Evolutionary conservation across 2,888 invertebrate species (phyloP).

Genomic region (Lycaena phlaeas): DNA sequence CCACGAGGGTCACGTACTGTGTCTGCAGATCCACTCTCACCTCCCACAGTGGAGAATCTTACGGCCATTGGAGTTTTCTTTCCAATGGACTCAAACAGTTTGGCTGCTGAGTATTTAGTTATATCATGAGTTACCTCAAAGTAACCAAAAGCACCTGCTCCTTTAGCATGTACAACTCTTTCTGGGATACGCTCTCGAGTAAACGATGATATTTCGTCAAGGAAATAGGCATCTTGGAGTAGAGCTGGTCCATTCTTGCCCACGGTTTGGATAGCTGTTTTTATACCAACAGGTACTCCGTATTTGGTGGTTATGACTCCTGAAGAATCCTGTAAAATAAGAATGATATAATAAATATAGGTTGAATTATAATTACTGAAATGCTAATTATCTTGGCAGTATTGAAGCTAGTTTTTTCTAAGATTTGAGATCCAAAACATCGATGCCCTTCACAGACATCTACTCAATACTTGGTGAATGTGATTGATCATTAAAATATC

Average conservation of each 20-base stretch:
- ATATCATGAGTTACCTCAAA: conserved; percentile 93
- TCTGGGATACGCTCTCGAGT: conserved; percentile 95
- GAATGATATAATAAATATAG: too few relatives aligned
- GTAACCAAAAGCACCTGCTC: conserved; percentile 91
- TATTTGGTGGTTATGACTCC: conserved; percentile 81
- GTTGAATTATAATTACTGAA: too few relatives aligned
- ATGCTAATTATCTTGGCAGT: too few relatives aligned
- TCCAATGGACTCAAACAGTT: conserved; percentile 82
- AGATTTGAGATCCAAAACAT: too few relatives aligned
- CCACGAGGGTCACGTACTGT: conserved; percentile 93
- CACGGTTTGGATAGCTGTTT: conserved; percentile 85
- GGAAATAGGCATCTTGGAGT: conserved; percentile 85
- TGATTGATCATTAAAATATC: too few relatives aligned
- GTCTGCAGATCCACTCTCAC: conserved; percentile 93
- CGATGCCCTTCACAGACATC: too few relatives aligned
- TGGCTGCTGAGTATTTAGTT: conserved; percentile 83
- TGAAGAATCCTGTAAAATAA: conserved; percentile 64
- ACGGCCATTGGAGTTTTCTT: conserved; percentile 86
- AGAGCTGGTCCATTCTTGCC: conserved; percentile 91
- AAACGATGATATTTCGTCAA: conserved; percentile 89
- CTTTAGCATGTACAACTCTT: conserved; percentile 96
- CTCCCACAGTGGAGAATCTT: conserved; percentile 89
- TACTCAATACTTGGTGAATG: too few relatives aligned
- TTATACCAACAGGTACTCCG: conserved; percentile 87
- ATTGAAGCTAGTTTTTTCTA: too few relatives aligned